phyloP scores from a whole-genome alignment of 2,888 invertebrate species.

The Xestia c-nigrum region DNA sequence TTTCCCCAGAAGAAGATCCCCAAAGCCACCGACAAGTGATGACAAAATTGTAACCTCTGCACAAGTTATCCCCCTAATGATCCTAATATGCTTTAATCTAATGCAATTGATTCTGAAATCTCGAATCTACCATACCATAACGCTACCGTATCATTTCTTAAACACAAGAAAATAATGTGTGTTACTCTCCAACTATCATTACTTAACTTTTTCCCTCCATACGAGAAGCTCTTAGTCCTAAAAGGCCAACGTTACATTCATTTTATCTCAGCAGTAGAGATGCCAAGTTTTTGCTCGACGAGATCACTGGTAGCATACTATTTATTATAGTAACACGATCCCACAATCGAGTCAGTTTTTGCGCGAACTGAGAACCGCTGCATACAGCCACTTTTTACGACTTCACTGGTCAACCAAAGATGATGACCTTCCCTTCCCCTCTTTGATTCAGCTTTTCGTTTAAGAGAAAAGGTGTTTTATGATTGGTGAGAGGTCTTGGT shows the following conservation, averaged over 20 bases:
- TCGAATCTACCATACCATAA: no score
- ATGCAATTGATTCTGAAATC: neutral
- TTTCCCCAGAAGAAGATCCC: neutral
- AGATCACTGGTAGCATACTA: slow-evolving; percentile 42
- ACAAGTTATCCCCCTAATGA: neutral
- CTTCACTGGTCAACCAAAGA: slow-evolving; percentile 26
- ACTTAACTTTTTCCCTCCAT: neutral
- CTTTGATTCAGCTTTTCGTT: neutral
- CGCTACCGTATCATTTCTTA: neutral
- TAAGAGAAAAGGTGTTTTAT: neutral
- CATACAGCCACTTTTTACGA: slow-evolving; percentile 46
- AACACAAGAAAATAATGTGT: slow-evolving; percentile 1
- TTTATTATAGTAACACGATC: slow-evolving; percentile 58
- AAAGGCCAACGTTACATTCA: slow-evolving; percentile 32
- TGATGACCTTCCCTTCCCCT: slow-evolving; percentile 15
- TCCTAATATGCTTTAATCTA: neutral
- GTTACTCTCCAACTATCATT: slow-evolving; percentile 9
- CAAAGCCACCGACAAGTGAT: neutral
- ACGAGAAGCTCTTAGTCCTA: slow-evolving; percentile 4
- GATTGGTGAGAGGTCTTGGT: slow-evolving; percentile 27
- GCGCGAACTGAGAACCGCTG: slow-evolving; percentile 48
- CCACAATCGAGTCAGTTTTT: slow-evolving; percentile 57
- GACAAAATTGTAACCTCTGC: neutral
- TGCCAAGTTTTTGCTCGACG: slow-evolving; percentile 31
- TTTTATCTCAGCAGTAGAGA: slow-evolving; percentile 32